Base-by-base conservation (phyloP, 2,888 invertebrate species). In the Chymomyza caudatula region DNA sequence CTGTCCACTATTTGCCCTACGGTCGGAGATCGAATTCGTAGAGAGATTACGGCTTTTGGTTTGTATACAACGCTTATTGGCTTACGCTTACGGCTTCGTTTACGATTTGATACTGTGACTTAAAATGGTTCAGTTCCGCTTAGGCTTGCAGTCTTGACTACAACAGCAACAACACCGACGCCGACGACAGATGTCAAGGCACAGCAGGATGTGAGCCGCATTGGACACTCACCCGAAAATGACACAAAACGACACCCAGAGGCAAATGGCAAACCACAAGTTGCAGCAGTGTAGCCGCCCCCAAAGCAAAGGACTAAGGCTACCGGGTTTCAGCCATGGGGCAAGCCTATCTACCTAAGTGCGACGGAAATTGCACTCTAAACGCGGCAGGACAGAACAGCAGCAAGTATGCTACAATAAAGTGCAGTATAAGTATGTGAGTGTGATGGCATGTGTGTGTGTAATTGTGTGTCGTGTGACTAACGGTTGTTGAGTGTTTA, bases 401-500 rank as follows among this genome's bases (percentile, higher is more conserved):
- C 63, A 69, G 80, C 62, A 79, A 80, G 85, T 83, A 75, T 73
- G 86, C 75, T 71, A 79, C 73, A 86, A 85, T 85, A 79, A 82
- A 85, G 73, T 85, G 78, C 71, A 69, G 8, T 37, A 37, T 37
- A 37, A 37, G 29, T 37, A 11, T 37, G 17, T n/a, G 23, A 53
- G 23, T 3, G 53, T 25, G 23, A 4, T 2, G 6, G 3, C 3
- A 25, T 4, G n/a, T 53, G 53, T 5, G 25, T 53, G 23, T 44
- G 15, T 2, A 5, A n/a, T n/a, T 47, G 11, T 15, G 54, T 54
- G 15, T 22, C n/a, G 8, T 54, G 25, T 25, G 54, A 29, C 23
- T 13, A 77, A 71, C 85, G 80, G 84, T 81, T 82, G 85, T 88
- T 88, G 88, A 87, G 87, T 88, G 88, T 86, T 88, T 87, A 88